These are phyloP conservation scores for Drusus annulatus DNA, from an alignment of 1,140 invertebrate genomes.

Conservation along the genomic window DNA sequence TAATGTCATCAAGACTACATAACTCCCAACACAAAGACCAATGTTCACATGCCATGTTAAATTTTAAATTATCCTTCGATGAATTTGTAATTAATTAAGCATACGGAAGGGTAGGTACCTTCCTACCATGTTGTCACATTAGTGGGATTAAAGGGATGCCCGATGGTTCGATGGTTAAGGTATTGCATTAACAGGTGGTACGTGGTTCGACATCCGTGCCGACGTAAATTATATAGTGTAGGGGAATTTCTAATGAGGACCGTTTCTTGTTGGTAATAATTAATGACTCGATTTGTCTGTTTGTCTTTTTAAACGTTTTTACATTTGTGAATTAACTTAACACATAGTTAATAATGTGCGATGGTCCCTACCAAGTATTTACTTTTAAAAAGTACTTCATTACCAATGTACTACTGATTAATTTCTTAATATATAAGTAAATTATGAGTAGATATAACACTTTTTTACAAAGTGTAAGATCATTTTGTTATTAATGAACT, in stretches of 20 bases:
- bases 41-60: constrained; percentile 43
- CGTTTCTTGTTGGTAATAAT: constrained; percentile 1
- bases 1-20: no score
- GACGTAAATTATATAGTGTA: constrained; percentile 27
- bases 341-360: no score
- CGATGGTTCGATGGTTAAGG: constrained; percentile 22
- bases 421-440: no score
- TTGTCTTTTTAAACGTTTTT: neutral
- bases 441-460: no score
- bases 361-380: no score
- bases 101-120: constrained; percentile 29
- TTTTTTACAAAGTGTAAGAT: no score
- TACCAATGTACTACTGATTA: no score
- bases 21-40: neutral
- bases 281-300: neutral
- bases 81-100: constrained; percentile 52
- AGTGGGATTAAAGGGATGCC: constrained; percentile 30
- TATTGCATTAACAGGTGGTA: constrained; percentile 44
- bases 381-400: no score
- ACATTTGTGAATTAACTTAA: no score
- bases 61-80: constrained; percentile 52
- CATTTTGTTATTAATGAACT: no score
- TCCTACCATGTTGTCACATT: constrained; percentile 29
- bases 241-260: constrained; percentile 15
- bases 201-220: constrained; percentile 1